These are phyloP conservation scores for Boloria selene DNA, from an alignment of 2,888 invertebrate species.

Conservation along the genomic window DNA sequence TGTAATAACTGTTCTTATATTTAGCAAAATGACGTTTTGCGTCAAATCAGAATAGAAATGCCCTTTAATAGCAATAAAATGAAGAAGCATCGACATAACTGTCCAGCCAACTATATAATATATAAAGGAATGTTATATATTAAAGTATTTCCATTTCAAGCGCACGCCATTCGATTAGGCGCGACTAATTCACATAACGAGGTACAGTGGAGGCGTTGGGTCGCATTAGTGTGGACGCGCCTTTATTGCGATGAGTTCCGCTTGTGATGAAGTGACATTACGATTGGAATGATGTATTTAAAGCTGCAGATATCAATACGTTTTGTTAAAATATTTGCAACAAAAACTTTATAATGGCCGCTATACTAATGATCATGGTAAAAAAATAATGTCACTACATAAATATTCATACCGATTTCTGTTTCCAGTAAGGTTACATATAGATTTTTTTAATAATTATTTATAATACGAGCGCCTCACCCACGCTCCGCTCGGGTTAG, in stretches of 20 bases:
- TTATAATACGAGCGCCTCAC: too few species aligned
- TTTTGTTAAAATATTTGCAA: too few species aligned
- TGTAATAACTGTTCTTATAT: too few species aligned
- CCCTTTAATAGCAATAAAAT: background rate
- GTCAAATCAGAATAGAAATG: too few species aligned
- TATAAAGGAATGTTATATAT: constrained; percentile 27
- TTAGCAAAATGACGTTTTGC: too few species aligned
- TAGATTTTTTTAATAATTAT: too few species aligned
- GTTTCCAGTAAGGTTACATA: too few species aligned
- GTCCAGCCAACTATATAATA: constrained; percentile 1
- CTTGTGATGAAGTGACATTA: constrained; percentile 35
- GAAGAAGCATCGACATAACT: background rate
- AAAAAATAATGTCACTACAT: too few species aligned
- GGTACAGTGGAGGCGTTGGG: constrained; percentile 52
- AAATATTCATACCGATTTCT: too few species aligned
- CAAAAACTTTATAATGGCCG: too few species aligned
- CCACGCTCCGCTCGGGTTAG: too few species aligned
- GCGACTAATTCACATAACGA: constrained; percentile 61
- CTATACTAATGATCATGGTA: too few species aligned
- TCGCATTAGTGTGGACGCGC: constrained; percentile 50
- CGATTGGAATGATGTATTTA: constrained; percentile 18
- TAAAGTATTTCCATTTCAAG: constrained; percentile 32
- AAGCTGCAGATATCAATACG: background rate
- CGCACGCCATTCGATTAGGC: constrained; percentile 52
- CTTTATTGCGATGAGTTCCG: constrained; percentile 41